Percentiles rank a stretch among this genome's conserved stretches.
phyloP scores from a whole-genome alignment of 1,140 invertebrate genomes.

The Phortica variegata region DNA sequence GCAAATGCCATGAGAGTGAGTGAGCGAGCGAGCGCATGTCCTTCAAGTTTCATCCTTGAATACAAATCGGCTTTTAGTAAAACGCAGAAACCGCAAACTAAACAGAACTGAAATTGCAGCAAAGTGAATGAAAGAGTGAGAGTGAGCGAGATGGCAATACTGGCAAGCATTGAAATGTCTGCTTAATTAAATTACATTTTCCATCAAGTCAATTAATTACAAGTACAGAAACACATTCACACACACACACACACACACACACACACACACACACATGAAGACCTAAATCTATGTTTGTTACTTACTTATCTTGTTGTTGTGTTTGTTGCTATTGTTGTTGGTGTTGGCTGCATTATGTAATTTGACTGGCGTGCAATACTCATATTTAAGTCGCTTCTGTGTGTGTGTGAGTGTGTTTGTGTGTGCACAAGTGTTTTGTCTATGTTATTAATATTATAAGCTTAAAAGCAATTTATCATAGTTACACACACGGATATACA shows the following conservation, averaged over 20 bases:
- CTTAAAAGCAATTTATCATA: conserved; percentile 48
- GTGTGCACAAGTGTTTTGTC: conserved; percentile 41
- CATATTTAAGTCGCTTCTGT: conserved; percentile 2
- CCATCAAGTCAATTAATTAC: conserved; percentile 56
- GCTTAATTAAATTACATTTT: conserved; percentile 56
- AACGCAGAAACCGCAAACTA: not conserved
- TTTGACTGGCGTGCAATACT: conserved; percentile 7
- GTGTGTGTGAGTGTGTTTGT: conserved; percentile 11
- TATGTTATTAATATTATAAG: conserved; percentile 56
- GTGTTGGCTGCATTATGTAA: too few relatives aligned
- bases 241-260: conserved; percentile 8
- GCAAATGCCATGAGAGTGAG: too few relatives aligned
- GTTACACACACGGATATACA: conserved; percentile 10
- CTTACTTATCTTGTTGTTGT: too few relatives aligned
- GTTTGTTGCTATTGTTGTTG: too few relatives aligned
- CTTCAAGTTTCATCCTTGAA: too few relatives aligned
- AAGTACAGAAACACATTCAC: conserved; percentile 34
- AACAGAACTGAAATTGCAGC: conserved; percentile 12
- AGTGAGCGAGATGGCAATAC: too few relatives aligned
- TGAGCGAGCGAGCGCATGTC: conserved; percentile 4
- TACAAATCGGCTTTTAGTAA: not conserved
- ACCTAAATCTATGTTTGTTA: too few relatives aligned
- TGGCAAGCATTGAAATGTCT: conserved; percentile 47
- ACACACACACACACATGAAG: too few relatives aligned
- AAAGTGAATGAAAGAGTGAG: too few relatives aligned